phyloP scores from a whole-genome alignment of 2,888 invertebrate genomes.

The Cheilosia variabilis region DNA sequence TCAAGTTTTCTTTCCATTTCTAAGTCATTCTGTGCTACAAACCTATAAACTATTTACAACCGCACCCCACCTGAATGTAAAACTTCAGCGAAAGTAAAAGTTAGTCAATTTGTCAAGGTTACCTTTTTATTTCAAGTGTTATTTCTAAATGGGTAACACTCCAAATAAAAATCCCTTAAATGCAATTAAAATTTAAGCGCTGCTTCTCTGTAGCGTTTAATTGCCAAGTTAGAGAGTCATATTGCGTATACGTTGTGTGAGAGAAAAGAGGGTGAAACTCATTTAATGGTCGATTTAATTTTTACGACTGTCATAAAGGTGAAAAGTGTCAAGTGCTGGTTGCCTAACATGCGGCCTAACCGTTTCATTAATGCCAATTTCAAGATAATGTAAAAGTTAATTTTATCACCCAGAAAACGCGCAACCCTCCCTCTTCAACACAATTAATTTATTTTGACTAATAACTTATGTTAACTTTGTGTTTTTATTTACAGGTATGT shows the following conservation, averaged over 20 bases:
- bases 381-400: slow-evolving; percentile 48
- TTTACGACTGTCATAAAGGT: slow-evolving; percentile 64
- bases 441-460: slow-evolving; percentile 58
- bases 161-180: slow-evolving; percentile 40
- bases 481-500: slow-evolving; percentile 59
- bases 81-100: background rate
- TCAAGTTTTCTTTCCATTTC: too few relatives aligned
- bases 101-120: slow-evolving; percentile 35
- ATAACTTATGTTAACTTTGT: slow-evolving; percentile 41
- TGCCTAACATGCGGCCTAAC: slow-evolving; percentile 20
- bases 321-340: slow-evolving; percentile 42
- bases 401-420: slow-evolving; percentile 28
- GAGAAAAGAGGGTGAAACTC: slow-evolving; percentile 13
- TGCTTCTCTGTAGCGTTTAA: slow-evolving; percentile 41
- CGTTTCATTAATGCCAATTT: slow-evolving; percentile 47
- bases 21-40: background rate
- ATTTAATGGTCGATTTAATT: slow-evolving; percentile 56
- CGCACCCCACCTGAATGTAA: background rate
- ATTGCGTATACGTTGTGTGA: slow-evolving; percentile 4
- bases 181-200: slow-evolving; percentile 56
- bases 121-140: slow-evolving; percentile 22
- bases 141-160: slow-evolving; percentile 16
- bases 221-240: slow-evolving; percentile 20
- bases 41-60: background rate
- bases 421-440: background rate